Evolutionary conservation across 2,888 invertebrate species (phyloP).

Genomic region (Polydrusus cervinus): DNA sequence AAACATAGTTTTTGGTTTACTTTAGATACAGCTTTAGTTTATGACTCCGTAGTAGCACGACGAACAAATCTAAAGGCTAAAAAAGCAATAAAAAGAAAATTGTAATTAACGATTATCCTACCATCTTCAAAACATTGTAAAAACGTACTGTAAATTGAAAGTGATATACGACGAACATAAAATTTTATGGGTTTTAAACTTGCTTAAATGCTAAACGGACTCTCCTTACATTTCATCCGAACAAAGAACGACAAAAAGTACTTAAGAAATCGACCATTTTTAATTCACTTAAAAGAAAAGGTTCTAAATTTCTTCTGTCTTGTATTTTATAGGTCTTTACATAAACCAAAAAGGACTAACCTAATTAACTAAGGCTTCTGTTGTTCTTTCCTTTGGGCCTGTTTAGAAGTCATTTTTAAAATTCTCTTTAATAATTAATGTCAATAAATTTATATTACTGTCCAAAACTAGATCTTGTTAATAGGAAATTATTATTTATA

Average conservation of each 20-base stretch:
- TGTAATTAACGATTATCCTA: background rate
- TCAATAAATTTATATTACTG: background rate
- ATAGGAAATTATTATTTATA: background rate
- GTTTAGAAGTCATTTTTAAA: constrained; percentile 1
- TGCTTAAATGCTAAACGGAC: background rate
- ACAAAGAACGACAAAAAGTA: constrained; percentile 8
- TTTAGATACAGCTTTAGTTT: too few relatives aligned
- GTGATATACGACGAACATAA: constrained; percentile 1
- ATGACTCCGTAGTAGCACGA: too few relatives aligned
- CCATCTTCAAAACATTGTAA: constrained; percentile 2
- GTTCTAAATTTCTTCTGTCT: constrained; percentile 12
- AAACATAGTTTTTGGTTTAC: too few relatives aligned
- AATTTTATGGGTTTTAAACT: constrained; percentile 16
- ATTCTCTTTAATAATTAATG: background rate
- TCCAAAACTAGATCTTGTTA: background rate
- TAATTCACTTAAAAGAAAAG: constrained; percentile 22
- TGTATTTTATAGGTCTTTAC: constrained; percentile 10
- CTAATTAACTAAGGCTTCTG: constrained; percentile 18
- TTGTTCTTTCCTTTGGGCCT: background rate
- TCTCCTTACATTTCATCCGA: constrained; percentile 1
- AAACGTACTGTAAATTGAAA: background rate
- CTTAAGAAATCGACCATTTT: constrained; percentile 16
- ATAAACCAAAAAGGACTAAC: constrained; percentile 18
- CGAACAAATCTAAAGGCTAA: background rate
- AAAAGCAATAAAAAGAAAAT: background rate